These are phyloP conservation scores for Steromphala cineraria DNA, from an alignment of 2,888 invertebrate species.

Conservation along the genomic window DNA sequence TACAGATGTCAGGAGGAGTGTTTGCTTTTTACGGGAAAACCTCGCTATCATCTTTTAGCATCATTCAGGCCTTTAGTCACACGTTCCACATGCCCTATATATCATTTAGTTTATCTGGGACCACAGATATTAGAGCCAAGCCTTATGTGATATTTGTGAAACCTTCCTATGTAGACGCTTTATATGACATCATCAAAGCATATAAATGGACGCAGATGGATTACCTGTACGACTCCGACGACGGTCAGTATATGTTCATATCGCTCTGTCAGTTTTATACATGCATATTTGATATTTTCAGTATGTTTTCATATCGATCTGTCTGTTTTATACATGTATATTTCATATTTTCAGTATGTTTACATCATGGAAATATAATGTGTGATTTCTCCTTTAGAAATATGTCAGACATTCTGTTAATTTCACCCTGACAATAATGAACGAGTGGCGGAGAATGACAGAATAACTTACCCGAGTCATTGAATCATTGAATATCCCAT, in stretches of 20 bases:
- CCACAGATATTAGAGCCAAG: slow-evolving; percentile 31
- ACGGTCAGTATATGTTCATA: slow-evolving; percentile 45
- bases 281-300: not conserved
- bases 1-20: slow-evolving; percentile 57
- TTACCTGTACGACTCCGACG: slow-evolving; percentile 62
- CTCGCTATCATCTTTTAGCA: slow-evolving; percentile 49
- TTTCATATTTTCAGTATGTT: too few species aligned
- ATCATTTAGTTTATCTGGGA: slow-evolving; percentile 48
- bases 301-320: too few species aligned
- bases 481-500: too few species aligned
- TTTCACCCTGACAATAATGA: too few species aligned
- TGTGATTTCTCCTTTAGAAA: too few species aligned
- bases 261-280: not conserved
- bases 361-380: too few species aligned
- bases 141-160: slow-evolving; percentile 87
- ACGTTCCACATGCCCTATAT: slow-evolving; percentile 66
- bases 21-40: slow-evolving; percentile 63
- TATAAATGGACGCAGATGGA: slow-evolving; percentile 55
- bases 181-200: slow-evolving; percentile 74
- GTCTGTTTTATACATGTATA: too few species aligned
- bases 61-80: slow-evolving; percentile 54
- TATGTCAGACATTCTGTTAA: too few species aligned
- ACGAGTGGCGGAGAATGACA: too few species aligned
- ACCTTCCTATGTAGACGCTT: slow-evolving; percentile 85
- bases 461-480: too few species aligned